Percentiles rank a stretch among this genome's conserved stretches.
Evolutionary conservation across 2,113 vertebrate species (phyloP).

Genomic region (Hiodon alosoides): DNA sequence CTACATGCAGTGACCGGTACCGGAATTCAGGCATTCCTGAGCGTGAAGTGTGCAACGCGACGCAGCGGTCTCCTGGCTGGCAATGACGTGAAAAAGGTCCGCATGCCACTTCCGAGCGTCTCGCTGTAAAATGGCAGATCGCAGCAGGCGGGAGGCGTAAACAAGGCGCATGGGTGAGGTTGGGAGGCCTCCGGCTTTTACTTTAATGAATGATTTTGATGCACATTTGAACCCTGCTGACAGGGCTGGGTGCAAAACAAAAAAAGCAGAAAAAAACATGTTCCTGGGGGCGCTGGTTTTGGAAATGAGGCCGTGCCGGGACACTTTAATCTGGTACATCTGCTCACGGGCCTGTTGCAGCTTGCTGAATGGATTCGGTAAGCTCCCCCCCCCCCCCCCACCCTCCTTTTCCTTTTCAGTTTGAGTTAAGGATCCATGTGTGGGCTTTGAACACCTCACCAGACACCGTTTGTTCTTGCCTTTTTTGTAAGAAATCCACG

Average conservation of each 20-base stretch:
- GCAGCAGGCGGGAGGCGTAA: neutral
- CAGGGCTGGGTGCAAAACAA: neutral
- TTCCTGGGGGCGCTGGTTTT: slow-evolving; percentile 16
- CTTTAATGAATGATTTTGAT: neutral
- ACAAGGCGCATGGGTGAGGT: neutral
- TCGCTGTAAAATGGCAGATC: neutral
- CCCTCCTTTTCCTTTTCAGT: neutral
- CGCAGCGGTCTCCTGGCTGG: neutral
- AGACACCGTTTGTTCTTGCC: slow-evolving; percentile 6
- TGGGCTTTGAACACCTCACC: neutral
- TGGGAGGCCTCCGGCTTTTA: neutral
- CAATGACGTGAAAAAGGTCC: neutral
- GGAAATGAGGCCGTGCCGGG: neutral
- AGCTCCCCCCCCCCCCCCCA: neutral
- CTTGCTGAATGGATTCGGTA: slow-evolving; percentile 9
- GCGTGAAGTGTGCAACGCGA: neutral
- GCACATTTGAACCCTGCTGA: slow-evolving; percentile 1
- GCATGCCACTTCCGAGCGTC: neutral
- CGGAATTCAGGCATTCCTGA: slow-evolving; percentile 5
- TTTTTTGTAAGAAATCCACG: neutral
- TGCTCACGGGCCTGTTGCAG: slow-evolving; percentile 15
- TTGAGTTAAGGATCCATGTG: slow-evolving; percentile 4
- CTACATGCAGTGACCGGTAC: slow-evolving; percentile 13
- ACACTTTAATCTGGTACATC: slow-evolving; percentile 22
- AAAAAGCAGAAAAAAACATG: slow-evolving; percentile 6